A percentile compares a stretch with the other conserved stretches of the same genome.
These are phyloP conservation scores for Hexactinellida sp. DNA, from an alignment of 37 sponge, comb jelly and placozoan genomes.

Conservation along the genomic window DNA sequence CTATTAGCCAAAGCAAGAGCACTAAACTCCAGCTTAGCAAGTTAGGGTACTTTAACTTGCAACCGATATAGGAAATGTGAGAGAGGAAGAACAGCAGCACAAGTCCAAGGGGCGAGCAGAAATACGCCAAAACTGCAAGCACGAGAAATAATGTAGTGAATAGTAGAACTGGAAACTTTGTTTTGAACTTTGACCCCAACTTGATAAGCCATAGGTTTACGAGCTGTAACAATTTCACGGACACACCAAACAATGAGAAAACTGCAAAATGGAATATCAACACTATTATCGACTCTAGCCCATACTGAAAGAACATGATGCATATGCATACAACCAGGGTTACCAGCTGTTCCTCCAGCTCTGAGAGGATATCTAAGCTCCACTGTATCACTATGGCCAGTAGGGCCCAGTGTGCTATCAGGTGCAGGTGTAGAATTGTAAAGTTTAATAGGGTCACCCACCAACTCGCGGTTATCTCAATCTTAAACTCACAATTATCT, in stretches of 20 bases:
- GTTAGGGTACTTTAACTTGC: not conserved
- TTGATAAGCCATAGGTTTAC: not conserved
- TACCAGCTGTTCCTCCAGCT: not conserved
- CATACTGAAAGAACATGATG: slow-evolving; percentile 2
- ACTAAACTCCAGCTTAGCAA: slow-evolving; percentile 5
- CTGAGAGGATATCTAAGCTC: not conserved
- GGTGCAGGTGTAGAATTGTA: not conserved
- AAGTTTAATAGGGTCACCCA: not conserved
- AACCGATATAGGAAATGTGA: not conserved
- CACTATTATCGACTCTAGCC: not conserved
- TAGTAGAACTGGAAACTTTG: not conserved
- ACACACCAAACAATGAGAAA: not conserved
- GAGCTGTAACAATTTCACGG: not conserved
- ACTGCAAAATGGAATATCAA: not conserved
- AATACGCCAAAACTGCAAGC: not conserved
- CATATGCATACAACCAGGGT: not conserved
- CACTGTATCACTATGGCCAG: not conserved
- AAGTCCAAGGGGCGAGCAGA: not conserved
- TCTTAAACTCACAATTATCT: not conserved
- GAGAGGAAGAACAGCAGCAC: not conserved
- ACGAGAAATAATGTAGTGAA: not conserved
- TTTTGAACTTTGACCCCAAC: not conserved
- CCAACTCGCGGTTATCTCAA: not conserved
- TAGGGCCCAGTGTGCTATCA: not conserved
- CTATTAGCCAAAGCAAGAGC: not conserved